A percentile compares a stretch with the other conserved stretches of the same genome.
phyloP scores from a whole-genome alignment of 1,140 invertebrate species.

The Megalopta genalis region DNA sequence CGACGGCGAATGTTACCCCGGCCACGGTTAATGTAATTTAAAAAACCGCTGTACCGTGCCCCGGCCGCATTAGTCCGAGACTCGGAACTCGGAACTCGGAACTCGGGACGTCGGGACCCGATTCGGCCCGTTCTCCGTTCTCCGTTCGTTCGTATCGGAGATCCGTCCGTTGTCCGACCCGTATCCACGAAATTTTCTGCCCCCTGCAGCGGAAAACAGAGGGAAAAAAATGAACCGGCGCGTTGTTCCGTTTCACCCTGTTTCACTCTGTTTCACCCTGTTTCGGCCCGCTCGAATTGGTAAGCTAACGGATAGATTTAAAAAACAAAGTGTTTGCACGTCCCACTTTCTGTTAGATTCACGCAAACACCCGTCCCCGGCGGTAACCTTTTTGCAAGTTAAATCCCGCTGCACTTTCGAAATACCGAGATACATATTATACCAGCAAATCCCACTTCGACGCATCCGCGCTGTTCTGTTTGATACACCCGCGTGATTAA shows the following conservation, averaged over 20 bases:
- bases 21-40: slow-evolving; percentile 25
- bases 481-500: no score
- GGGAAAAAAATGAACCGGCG: neutral
- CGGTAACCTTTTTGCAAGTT: neutral
- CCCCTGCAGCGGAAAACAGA: neutral
- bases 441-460: neutral
- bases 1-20: slow-evolving; percentile 9
- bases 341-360: neutral
- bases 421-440: neutral
- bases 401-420: neutral
- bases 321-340: neutral
- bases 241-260: no score
- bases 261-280: neutral
- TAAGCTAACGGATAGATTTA: slow-evolving; percentile 3
- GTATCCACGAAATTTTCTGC: neutral
- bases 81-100: neutral
- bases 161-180: neutral
- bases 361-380: neutral
- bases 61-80: neutral
- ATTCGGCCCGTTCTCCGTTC: no score
- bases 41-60: slow-evolving; percentile 30
- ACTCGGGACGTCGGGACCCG: no score
- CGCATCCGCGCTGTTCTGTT: no score
- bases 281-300: neutral
- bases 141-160: slow-evolving; percentile 21